Evolutionary conservation across 2,797 vertebrate genomes (phyloP).

Genomic region (Denticeps clupeoides): DNA sequence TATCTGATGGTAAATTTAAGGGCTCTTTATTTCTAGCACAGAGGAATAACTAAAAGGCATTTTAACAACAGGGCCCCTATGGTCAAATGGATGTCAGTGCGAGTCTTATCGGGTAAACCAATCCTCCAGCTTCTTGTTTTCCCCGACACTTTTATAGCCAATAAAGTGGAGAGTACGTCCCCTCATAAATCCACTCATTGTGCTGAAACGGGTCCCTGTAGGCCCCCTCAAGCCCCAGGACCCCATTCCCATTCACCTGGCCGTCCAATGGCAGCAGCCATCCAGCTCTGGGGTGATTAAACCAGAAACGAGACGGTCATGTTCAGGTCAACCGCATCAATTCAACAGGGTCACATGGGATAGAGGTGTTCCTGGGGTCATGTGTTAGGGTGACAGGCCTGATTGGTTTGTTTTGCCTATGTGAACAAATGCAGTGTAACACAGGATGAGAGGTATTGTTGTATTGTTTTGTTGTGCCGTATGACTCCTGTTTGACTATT

Average conservation of each 20-base stretch:
- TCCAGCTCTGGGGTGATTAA: slow-evolving; percentile 5
- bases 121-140: slow-evolving; percentile 14
- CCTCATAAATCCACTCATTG: slow-evolving; percentile 20
- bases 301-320: neutral
- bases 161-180: slow-evolving; percentile 19
- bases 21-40: neutral
- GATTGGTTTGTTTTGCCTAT: neutral
- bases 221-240: neutral
- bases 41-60: neutral
- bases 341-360: neutral
- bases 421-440: too few species aligned
- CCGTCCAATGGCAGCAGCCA: neutral
- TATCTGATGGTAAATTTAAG: too few species aligned
- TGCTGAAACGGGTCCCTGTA: slow-evolving; percentile 14
- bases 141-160: slow-evolving; percentile 18
- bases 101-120: neutral
- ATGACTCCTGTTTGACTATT: too few species aligned
- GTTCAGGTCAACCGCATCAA: neutral
- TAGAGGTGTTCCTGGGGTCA: neutral
- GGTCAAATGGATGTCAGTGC: slow-evolving; percentile 6
- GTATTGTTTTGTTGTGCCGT: too few species aligned
- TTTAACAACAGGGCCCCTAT: neutral
- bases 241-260: neutral
- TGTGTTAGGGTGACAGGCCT: neutral
- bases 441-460: too few species aligned